phyloP scores from a whole-genome alignment of 2,797 vertebrate genomes.

The Leuciscus waleckii region DNA sequence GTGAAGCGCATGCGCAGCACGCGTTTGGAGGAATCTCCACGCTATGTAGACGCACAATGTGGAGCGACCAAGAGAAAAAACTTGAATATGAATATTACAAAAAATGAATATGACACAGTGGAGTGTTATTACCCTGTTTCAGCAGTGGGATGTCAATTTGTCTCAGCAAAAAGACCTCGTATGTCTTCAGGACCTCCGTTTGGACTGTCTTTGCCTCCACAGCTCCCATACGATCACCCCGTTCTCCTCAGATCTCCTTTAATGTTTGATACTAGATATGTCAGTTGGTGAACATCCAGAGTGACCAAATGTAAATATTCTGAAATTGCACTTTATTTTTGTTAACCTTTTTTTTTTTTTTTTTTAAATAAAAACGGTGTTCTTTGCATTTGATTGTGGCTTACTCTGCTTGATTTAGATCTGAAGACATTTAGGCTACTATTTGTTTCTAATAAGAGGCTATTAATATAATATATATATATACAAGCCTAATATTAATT shows the following conservation, averaged over 20 bases:
- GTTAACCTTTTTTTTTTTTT: not conserved
- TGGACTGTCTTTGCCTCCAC: slow-evolving; percentile 9
- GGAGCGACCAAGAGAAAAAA: not conserved
- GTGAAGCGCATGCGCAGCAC: not conserved
- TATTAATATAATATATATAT: too few relatives aligned
- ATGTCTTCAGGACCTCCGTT: slow-evolving; percentile 1
- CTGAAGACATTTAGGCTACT: too few relatives aligned
- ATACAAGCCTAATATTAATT: too few relatives aligned
- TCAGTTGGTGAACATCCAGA: slow-evolving; percentile 23
- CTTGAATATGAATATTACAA: too few relatives aligned
- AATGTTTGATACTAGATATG: not conserved
- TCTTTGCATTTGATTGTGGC: not conserved
- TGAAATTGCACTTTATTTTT: slow-evolving; percentile 46
- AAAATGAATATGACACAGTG: not conserved
- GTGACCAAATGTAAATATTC: not conserved
- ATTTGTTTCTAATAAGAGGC: too few relatives aligned
- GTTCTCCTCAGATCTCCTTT: not conserved
- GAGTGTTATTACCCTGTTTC: not conserved
- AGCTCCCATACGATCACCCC: not conserved
- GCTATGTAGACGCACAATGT: not conserved
- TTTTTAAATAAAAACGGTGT: not conserved
- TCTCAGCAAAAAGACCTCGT: not conserved
- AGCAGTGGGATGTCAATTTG: not conserved
- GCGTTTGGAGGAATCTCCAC: slow-evolving; percentile 6
- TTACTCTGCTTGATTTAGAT: not conserved